Conservation (phyloP, 2,888 invertebrate genomes). For the Eupithecia inturbata region DNA sequence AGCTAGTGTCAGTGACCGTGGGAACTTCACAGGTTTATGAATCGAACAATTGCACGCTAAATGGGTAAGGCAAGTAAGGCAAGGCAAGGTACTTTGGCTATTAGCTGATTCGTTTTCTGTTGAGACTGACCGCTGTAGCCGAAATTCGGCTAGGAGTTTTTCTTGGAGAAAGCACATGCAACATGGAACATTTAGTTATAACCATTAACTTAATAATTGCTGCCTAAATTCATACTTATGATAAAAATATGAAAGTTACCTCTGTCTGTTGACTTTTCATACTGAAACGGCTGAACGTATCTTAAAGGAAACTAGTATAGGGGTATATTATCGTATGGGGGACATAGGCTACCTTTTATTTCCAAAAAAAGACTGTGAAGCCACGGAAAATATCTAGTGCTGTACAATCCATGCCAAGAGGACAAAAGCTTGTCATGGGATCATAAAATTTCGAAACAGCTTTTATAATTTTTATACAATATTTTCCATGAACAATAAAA, state of each 20-base stretch:
- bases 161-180: no score
- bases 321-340: no score
- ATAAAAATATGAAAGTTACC: no score
- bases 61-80: slow-evolving; percentile 35
- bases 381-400: neutral
- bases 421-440: neutral
- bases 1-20: slow-evolving; percentile 49
- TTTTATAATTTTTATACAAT: neutral
- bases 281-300: no score
- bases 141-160: neutral
- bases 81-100: slow-evolving; percentile 24
- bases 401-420: neutral
- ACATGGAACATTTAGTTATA: no score
- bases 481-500: slow-evolving; percentile 16
- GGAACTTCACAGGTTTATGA: slow-evolving; percentile 44
- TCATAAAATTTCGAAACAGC: neutral
- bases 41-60: slow-evolving; percentile 42
- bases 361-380: neutral
- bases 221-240: no score
- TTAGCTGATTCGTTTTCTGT: slow-evolving; percentile 4
- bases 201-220: no score
- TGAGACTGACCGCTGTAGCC: no score
- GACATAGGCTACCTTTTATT: no score
- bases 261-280: no score
- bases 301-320: no score